Evolutionary conservation across 64 coral and sea anemone species (phyloP).

Genomic region (Exaiptasia diaphana): DNA sequence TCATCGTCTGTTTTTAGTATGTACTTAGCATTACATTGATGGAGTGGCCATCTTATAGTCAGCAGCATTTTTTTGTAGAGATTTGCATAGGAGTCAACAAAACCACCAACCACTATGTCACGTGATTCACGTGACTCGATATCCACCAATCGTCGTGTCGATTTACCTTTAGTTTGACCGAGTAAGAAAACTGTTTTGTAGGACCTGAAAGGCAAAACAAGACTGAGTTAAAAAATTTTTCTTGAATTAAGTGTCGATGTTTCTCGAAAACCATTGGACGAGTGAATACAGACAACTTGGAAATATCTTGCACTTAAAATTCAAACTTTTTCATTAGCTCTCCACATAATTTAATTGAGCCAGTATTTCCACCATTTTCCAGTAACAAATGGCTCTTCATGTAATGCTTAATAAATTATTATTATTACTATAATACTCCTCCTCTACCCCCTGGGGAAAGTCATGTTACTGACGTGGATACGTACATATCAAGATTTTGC

Average conservation of each 20-base stretch:
- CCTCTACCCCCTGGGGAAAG: too few species aligned
- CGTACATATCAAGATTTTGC: too few species aligned
- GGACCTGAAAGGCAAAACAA: background rate
- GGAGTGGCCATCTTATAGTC: slow-evolving; percentile 41
- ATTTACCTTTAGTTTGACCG: slow-evolving; percentile 11
- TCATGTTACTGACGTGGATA: too few species aligned
- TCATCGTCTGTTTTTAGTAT: slow-evolving; percentile 72
- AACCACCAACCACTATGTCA: slow-evolving; percentile 44
- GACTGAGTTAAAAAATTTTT: background rate
- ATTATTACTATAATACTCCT: too few species aligned
- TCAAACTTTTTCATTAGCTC: background rate
- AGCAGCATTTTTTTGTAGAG: slow-evolving; percentile 58
- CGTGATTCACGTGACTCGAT: slow-evolving; percentile 2
- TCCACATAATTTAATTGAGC: background rate
- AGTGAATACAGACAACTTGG: background rate
- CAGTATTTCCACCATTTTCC: background rate
- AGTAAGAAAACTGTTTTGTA: slow-evolving; percentile 60
- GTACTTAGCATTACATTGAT: slow-evolving; percentile 35
- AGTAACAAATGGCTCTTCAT: background rate
- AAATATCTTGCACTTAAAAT: background rate
- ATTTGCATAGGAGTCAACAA: slow-evolving; percentile 51
- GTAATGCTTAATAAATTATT: too few species aligned
- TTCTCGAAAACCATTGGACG: background rate
- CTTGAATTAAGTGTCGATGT: background rate
- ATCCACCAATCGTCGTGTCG: background rate